These are phyloP conservation scores for Radopholus similis DNA, from an alignment of 1,140 invertebrate genomes.

Conservation along the genomic window DNA sequence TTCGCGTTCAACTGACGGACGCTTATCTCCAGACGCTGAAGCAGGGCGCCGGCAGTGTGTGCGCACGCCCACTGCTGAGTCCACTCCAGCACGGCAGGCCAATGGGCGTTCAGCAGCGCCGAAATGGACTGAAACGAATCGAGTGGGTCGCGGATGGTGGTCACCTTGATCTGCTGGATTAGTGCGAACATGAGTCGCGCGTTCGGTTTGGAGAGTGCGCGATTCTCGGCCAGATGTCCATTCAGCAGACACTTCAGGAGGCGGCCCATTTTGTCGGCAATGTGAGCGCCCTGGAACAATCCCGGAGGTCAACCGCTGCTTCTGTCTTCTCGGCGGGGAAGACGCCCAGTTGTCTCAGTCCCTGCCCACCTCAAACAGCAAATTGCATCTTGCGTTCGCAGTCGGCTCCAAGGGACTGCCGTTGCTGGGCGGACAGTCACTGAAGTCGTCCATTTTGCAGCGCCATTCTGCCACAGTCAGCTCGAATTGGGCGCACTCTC, in stretches of 20 bases:
- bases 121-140: constrained; percentile 65
- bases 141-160: neutral
- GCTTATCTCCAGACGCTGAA: constrained; percentile 29
- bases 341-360: constrained; percentile 63
- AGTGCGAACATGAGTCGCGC: constrained; percentile 75
- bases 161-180: constrained; percentile 74
- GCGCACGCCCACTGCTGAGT: constrained; percentile 42
- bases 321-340: constrained; percentile 66
- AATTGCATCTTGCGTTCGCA: constrained; percentile 7
- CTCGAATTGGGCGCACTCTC: constrained; percentile 1
- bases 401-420: neutral
- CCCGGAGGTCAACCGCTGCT: neutral
- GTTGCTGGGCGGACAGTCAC: neutral
- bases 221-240: constrained; percentile 72
- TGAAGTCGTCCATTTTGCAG: constrained; percentile 7
- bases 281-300: constrained; percentile 65
- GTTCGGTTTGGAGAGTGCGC: constrained; percentile 74
- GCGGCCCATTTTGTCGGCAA: constrained; percentile 64
- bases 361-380: neutral
- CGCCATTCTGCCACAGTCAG: constrained; percentile 3
- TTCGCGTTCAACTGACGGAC: constrained; percentile 57
- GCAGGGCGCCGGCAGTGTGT: neutral
- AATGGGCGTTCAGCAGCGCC: constrained; percentile 67
- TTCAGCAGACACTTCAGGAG: constrained; percentile 71
- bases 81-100: constrained; percentile 66